Evolutionary conservation across 2,113 vertebrate genomes (phyloP).

Genomic region (Monopterus albus): DNA sequence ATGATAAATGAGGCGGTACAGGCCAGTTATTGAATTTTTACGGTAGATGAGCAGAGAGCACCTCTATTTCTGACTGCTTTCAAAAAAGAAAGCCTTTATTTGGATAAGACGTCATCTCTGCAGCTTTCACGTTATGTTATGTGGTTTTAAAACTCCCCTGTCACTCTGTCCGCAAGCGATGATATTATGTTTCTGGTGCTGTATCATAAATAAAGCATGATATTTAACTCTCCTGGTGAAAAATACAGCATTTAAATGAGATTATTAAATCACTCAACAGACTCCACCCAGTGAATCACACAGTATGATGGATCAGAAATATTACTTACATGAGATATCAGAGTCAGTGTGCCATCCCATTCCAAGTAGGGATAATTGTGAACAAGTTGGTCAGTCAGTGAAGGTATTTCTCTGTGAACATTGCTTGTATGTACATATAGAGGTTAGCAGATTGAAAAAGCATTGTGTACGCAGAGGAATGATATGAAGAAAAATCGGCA

Average conservation of each 20-base stretch:
- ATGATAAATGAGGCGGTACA: slow-evolving; percentile 65
- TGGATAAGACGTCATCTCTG: slow-evolving; percentile 56
- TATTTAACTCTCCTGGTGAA: slow-evolving; percentile 61
- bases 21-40: slow-evolving; percentile 59
- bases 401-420: slow-evolving; percentile 77
- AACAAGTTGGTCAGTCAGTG: slow-evolving; percentile 65
- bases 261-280: slow-evolving; percentile 32
- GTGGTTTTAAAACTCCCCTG: slow-evolving; percentile 44
- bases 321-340: slow-evolving; percentile 52
- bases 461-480: slow-evolving; percentile 44
- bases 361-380: slow-evolving; percentile 63
- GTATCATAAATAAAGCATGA: slow-evolving; percentile 77
- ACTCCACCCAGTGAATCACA: slow-evolving; percentile 39
- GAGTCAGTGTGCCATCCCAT: slow-evolving; percentile 62
- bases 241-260: slow-evolving; percentile 52
- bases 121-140: slow-evolving; percentile 51
- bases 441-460: slow-evolving; percentile 71
- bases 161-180: slow-evolving; percentile 62
- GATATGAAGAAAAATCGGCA: slow-evolving; percentile 53
- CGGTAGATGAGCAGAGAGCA: slow-evolving; percentile 55
- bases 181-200: slow-evolving; percentile 62
- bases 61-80: slow-evolving; percentile 43
- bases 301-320: slow-evolving; percentile 42
- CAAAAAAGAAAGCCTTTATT: slow-evolving; percentile 57
- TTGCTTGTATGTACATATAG: slow-evolving; percentile 83